phyloP scores from a whole-genome alignment of 2,888 invertebrate species.

The Gymnoscelis rufifasciata region DNA sequence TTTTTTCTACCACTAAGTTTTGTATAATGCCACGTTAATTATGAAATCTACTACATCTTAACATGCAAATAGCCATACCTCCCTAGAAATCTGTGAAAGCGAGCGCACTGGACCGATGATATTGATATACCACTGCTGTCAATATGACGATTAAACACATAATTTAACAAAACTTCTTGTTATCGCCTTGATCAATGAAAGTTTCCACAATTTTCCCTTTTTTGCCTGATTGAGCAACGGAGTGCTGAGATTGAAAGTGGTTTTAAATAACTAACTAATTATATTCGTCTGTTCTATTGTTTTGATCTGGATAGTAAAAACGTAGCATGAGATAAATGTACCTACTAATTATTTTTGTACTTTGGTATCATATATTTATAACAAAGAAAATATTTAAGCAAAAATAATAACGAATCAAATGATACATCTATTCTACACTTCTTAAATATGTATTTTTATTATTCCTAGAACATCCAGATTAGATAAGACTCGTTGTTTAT shows the following conservation, averaged over 20 bases:
- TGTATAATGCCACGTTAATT: no score
- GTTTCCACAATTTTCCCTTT: conserved; percentile 21
- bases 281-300: neutral
- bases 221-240: conserved; percentile 19
- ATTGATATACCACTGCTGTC: conserved; percentile 46
- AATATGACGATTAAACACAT: conserved; percentile 40
- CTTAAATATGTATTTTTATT: no score
- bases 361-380: no score
- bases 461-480: no score
- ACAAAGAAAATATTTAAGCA: no score
- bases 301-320: neutral
- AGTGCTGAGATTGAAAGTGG: conserved; percentile 3
- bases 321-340: neutral
- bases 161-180: conserved; percentile 23
- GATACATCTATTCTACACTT: no score
- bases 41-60: conserved; percentile 35
- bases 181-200: conserved; percentile 19
- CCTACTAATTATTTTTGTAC: no score
- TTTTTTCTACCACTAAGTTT: no score
- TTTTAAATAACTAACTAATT: neutral
- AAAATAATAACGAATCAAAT: no score
- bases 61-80: conserved; percentile 71
- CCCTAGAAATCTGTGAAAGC: conserved; percentile 70
- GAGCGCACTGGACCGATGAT: conserved; percentile 45
- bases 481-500: no score